phyloP scores from a whole-genome alignment of 1,140 invertebrate species.

The Nixonia krombeini region DNA sequence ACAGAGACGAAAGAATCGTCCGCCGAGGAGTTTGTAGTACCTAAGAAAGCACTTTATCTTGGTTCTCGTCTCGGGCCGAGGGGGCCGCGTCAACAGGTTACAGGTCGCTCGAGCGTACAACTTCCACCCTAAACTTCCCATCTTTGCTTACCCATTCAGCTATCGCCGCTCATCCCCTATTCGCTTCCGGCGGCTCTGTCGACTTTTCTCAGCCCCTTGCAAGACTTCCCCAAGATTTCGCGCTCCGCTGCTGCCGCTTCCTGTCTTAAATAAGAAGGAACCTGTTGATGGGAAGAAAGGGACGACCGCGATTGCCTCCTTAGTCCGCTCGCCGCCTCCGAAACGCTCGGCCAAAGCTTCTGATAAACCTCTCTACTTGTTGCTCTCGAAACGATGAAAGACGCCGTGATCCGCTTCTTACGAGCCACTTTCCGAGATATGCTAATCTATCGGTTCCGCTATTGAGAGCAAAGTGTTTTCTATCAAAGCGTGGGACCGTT shows the following conservation, averaged over 20 bases:
- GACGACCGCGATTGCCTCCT: too few relatives aligned
- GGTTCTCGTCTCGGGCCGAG: conserved; percentile 31
- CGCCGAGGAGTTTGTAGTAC: conserved; percentile 10
- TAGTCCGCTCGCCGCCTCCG: too few relatives aligned
- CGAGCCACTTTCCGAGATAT: too few relatives aligned
- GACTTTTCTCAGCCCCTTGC: conserved; percentile 61
- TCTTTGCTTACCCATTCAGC: conserved; percentile 53
- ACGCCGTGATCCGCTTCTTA: too few relatives aligned
- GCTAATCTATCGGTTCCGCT: too few relatives aligned
- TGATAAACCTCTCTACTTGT: too few relatives aligned
- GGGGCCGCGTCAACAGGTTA: conserved; percentile 64
- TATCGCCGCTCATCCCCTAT: conserved; percentile 48
- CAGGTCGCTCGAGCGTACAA: conserved; percentile 40
- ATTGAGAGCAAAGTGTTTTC: too few relatives aligned
- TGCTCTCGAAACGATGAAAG: too few relatives aligned
- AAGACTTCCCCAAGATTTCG: conserved; percentile 67
- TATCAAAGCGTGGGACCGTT: too few relatives aligned
- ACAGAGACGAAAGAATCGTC: conserved; percentile 26
- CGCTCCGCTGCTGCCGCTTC: conserved; percentile 34
- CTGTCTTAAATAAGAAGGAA: conserved; percentile 36
- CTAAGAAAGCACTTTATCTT: conserved; percentile 67
- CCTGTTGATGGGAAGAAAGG: conserved; percentile 55
- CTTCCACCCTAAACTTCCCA: conserved; percentile 51
- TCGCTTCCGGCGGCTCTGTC: conserved; percentile 46
- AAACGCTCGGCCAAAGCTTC: too few relatives aligned